Conservation (phyloP, 2,113 vertebrate genomes). For the Lagopus muta region DNA sequence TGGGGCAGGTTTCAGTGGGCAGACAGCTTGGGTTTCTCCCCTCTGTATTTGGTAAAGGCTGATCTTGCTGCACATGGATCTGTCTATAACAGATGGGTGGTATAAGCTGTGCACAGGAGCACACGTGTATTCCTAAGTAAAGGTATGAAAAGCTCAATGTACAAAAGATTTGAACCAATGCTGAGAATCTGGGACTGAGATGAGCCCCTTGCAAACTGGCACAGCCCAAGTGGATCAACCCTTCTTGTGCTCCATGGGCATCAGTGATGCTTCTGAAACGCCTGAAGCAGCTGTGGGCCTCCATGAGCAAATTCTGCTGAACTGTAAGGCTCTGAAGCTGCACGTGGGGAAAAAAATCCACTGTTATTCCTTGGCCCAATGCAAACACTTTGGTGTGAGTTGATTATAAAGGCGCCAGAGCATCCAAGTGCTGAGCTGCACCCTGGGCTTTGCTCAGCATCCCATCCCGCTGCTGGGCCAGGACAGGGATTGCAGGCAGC, state of each 20-base stretch:
- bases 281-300: background rate
- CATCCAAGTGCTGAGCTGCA: background rate
- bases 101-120: background rate
- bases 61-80: background rate
- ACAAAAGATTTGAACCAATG: background rate
- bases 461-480: background rate
- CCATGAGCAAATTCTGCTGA: accelerated
- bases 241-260: accelerated
- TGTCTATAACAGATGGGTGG: background rate
- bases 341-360: background rate
- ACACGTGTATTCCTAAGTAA: accelerated
- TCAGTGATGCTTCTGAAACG: background rate
- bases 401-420: background rate
- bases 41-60: background rate
- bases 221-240: background rate
- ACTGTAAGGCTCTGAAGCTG: background rate
- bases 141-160: background rate
- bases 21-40: background rate
- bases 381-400: background rate
- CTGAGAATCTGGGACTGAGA: background rate
- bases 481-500: background rate
- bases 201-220: background rate
- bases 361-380: background rate
- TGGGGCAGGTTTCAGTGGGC: slow-evolving; percentile 10
- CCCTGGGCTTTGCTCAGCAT: background rate